These are phyloP conservation scores for Bettongia penicillata DNA, from an alignment of 2,113 vertebrate genomes.

Conservation along the genomic window DNA sequence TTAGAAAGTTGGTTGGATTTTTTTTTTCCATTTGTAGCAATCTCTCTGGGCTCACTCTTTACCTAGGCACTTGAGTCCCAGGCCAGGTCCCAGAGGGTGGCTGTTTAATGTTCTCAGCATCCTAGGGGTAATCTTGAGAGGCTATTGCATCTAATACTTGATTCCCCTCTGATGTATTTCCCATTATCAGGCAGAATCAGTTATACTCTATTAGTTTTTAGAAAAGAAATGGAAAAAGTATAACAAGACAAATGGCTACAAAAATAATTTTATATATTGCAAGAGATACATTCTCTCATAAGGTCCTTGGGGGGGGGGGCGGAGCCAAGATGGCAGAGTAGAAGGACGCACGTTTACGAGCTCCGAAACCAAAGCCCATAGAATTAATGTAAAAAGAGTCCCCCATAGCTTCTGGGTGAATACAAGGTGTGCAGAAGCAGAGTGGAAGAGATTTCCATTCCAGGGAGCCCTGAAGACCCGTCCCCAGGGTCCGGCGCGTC, in stretches of 20 bases:
- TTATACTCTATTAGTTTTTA: not conserved
- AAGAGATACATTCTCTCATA: not conserved
- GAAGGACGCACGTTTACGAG: no score
- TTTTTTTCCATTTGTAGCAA: not conserved
- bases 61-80: no score
- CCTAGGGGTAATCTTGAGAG: not conserved
- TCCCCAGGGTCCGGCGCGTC: no score
- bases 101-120: not conserved
- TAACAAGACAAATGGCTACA: not conserved
- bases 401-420: no score
- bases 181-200: not conserved
- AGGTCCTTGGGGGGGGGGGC: not conserved
- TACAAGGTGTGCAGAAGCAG: no score
- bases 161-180: not conserved
- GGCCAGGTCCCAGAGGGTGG: no score
- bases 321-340: no score
- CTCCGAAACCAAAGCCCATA: no score
- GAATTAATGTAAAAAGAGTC: no score
- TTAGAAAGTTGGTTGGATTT: not conserved
- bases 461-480: no score
- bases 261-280: not conserved
- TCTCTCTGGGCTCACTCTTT: no score
- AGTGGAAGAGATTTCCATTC: no score
- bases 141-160: not conserved
- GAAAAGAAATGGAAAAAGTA: not conserved